These are phyloP conservation scores for Ianthella basta DNA, from an alignment of 37 sponge, comb jelly and placozoan species.

Conservation along the genomic window DNA sequence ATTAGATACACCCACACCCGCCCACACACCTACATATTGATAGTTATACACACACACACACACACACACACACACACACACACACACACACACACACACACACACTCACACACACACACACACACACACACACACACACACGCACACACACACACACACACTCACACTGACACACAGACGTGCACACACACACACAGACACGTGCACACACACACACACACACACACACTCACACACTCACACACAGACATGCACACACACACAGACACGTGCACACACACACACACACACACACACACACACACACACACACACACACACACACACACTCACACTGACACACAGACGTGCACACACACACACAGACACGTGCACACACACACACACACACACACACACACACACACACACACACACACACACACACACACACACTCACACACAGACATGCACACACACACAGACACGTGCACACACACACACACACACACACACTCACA, in stretches of 20 bases:
- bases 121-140: conserved; percentile 27
- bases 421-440: too few species aligned
- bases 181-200: conserved; percentile 21
- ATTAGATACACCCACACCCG: too few species aligned
- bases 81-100: too few species aligned
- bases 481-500: too few species aligned
- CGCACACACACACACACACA: too few species aligned
- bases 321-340: conserved; percentile 5
- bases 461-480: too few species aligned
- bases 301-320: conserved; percentile 29
- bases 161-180: conserved; percentile 15
- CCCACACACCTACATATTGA: background rate
- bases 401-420: too few species aligned
- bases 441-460: too few species aligned
- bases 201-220: conserved; percentile 21
- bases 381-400: too few species aligned
- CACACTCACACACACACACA: background rate
- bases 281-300: conserved; percentile 23
- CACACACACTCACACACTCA: background rate
- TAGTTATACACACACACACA: conserved; percentile 2
- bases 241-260: conserved; percentile 20
- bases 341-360: too few species aligned
- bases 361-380: too few species aligned
- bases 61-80: conserved; percentile 34
- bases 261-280: conserved; percentile 2